Conservation (phyloP, 2,797 vertebrate genomes). For the Etheostoma perlongum region DNA sequence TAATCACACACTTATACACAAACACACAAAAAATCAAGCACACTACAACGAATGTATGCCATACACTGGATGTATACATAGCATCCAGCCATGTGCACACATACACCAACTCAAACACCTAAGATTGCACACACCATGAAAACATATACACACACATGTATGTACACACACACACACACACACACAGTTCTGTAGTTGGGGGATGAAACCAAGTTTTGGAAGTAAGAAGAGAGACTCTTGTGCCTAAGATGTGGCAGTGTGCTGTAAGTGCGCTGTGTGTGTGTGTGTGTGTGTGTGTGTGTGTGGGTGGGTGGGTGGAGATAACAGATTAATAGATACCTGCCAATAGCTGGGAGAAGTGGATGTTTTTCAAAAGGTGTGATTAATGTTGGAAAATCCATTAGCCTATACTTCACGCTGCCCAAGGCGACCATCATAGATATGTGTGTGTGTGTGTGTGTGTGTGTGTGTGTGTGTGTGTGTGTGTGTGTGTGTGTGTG, state of each 20-base stretch:
- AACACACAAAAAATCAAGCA: slow-evolving; percentile 13
- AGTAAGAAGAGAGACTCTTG: no score
- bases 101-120: not conserved
- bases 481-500: slow-evolving; percentile 4
- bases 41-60: slow-evolving; percentile 7
- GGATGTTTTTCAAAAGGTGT: slow-evolving; percentile 56
- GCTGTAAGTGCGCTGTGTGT: not conserved
- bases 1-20: slow-evolving; percentile 13
- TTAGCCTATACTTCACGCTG: slow-evolving; percentile 56
- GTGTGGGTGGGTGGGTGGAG: not conserved
- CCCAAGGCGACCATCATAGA: slow-evolving; percentile 12
- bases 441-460: not conserved
- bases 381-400: slow-evolving; percentile 61
- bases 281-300: not conserved
- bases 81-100: not conserved
- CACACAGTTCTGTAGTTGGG: no score
- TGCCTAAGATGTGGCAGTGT: no score
- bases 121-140: not conserved
- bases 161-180: not conserved
- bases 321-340: slow-evolving; percentile 46
- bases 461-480: slow-evolving; percentile 9
- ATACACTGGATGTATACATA: slow-evolving; percentile 3
- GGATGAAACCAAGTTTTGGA: no score
- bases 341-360: slow-evolving; percentile 42
- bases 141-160: not conserved